phyloP scores from a whole-genome alignment of 1,140 invertebrate species.

The Scaptomyza pallida region DNA sequence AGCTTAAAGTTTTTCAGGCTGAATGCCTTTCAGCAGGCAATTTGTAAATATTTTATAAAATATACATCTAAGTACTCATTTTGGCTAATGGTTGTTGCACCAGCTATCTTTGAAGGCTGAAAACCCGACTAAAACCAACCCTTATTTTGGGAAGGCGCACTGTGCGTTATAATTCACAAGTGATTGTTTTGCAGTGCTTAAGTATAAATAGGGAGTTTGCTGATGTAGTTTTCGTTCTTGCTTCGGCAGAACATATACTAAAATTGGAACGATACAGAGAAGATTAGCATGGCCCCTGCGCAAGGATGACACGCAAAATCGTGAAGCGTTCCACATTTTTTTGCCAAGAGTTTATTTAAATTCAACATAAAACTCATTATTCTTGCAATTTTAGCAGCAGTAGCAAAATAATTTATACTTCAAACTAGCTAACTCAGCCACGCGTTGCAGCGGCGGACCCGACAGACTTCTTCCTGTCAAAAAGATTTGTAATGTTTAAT shows the following conservation, averaged over 20 bases:
- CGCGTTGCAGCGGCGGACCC: no score
- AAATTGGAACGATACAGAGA: constrained; percentile 95
- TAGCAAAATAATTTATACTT: no score
- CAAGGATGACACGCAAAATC: constrained; percentile 96
- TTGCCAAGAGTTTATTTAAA: constrained; percentile 44
- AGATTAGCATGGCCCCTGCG: constrained; percentile 96
- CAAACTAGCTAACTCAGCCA: no score
- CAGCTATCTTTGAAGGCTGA: no score
- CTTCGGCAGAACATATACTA: constrained; percentile 91
- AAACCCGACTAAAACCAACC: constrained; percentile 6
- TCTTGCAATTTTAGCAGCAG: no score
- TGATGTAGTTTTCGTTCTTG: constrained; percentile 86
- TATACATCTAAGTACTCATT: no score
- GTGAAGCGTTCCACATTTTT: constrained; percentile 93
- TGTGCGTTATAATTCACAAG: constrained; percentile 18
- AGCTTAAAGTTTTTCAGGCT: background rate
- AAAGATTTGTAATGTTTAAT: no score
- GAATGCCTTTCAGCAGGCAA: background rate
- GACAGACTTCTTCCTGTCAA: no score
- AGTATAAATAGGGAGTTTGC: constrained; percentile 3
- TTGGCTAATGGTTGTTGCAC: no score
- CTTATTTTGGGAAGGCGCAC: background rate
- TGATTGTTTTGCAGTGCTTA: background rate
- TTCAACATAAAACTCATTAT: no score
- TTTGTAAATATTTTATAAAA: background rate